Evolutionary conservation across 1,140 invertebrate species (phyloP).

Genomic region (Papilio dardanus): DNA sequence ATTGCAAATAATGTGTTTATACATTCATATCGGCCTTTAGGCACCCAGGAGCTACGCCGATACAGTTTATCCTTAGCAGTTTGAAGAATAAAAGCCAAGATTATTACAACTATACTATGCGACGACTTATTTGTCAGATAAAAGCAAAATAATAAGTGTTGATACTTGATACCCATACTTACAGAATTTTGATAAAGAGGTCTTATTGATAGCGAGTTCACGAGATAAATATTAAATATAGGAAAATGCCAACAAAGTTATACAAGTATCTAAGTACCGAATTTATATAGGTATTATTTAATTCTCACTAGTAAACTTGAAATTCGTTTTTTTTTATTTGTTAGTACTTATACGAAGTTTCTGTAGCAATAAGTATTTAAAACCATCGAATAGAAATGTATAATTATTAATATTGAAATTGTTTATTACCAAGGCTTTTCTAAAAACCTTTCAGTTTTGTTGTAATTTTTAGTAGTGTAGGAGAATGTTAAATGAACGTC

Average conservation of each 20-base stretch:
- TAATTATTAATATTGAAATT: constrained; percentile 39
- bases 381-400: constrained; percentile 35
- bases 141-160: constrained; percentile 58
- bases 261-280: background rate
- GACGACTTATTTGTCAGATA: constrained; percentile 61
- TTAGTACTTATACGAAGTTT: background rate
- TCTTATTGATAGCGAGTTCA: constrained; percentile 76
- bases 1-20: constrained; percentile 81
- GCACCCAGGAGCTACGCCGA: constrained; percentile 65
- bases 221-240: constrained; percentile 73
- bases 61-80: constrained; percentile 61
- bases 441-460: background rate
- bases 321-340: background rate
- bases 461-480: constrained; percentile 40
- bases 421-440: constrained; percentile 28
- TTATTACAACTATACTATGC: constrained; percentile 52
- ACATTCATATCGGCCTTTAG: constrained; percentile 63
- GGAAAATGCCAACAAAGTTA: constrained; percentile 67
- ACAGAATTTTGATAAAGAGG: constrained; percentile 74
- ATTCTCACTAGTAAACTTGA: background rate
- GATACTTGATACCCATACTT: constrained; percentile 45
- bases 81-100: constrained; percentile 56
- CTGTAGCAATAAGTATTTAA: background rate
- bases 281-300: too few relatives aligned
- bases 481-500: constrained; percentile 60